Conservation (phyloP, 2,888 invertebrate species). For the Hypsopygia costalis region DNA sequence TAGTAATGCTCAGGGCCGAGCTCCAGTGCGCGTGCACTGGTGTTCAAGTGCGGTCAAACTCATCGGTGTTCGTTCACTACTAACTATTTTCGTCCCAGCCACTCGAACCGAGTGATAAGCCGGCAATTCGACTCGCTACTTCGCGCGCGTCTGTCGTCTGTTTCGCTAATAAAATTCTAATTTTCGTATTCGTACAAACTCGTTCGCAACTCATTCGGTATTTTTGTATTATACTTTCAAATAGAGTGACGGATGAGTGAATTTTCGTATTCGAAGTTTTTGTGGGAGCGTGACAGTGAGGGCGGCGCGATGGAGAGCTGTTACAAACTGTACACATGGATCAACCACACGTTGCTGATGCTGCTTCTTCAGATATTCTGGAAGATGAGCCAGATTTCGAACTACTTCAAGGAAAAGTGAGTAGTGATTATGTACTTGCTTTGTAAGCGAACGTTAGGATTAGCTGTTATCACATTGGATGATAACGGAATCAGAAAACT, state of each 20-base stretch:
- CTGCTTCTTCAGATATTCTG: conserved; percentile 71
- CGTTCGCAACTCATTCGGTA: conserved; percentile 13
- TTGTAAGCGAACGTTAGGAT: background rate
- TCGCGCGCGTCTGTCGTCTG: conserved; percentile 35
- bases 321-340: conserved; percentile 70
- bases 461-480: conserved; percentile 2
- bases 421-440: conserved; percentile 24
- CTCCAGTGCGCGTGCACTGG: conserved; percentile 66
- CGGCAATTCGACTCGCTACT: conserved; percentile 44
- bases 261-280: conserved; percentile 56
- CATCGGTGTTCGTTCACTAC: conserved; percentile 32
- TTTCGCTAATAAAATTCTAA: conserved; percentile 1
- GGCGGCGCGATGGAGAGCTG: conserved; percentile 69
- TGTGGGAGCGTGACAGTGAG: conserved; percentile 55
- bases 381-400: conserved; percentile 73
- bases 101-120: conserved; percentile 39
- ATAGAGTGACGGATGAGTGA: conserved; percentile 69
- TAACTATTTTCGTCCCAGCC: conserved; percentile 52
- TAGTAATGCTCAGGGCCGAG: conserved; percentile 43
- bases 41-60: conserved; percentile 54
- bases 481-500: background rate
- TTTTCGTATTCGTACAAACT: conserved; percentile 16
- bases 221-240: conserved; percentile 40
- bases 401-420: conserved; percentile 70
- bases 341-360: conserved; percentile 70